These are phyloP conservation scores for Triops longicaudatus DNA, from an alignment of 1,140 invertebrate genomes.

Conservation along the genomic window DNA sequence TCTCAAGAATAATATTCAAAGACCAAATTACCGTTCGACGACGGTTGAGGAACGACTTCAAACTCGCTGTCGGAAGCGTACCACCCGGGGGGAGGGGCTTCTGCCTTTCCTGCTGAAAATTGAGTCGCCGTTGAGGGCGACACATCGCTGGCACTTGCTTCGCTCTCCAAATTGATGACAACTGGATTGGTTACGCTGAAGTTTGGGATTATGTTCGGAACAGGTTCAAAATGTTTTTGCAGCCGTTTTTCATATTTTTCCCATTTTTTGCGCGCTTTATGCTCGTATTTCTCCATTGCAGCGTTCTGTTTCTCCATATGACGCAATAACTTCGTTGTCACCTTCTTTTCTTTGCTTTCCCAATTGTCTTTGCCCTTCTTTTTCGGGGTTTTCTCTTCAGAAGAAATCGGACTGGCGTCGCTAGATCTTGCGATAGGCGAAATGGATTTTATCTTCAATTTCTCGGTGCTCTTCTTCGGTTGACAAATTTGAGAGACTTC, in stretches of 20 bases:
- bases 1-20: not conserved
- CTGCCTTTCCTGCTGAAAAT: not conserved
- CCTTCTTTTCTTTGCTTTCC: not conserved
- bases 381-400: not conserved
- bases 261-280: constrained; percentile 14
- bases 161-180: not conserved
- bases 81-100: not conserved
- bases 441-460: not conserved
- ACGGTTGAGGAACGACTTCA: constrained; percentile 23
- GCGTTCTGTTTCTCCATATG: not conserved
- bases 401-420: no score
- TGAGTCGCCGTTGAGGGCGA: not conserved
- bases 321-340: not conserved
- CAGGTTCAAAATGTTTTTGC: not conserved
- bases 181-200: not conserved
- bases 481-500: constrained; percentile 3
- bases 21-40: constrained; percentile 1
- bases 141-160: not conserved
- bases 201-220: not conserved
- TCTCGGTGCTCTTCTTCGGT: not conserved
- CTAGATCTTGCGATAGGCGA: no score
- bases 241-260: constrained; percentile 15
- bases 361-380: not conserved
- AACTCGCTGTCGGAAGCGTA: constrained; percentile 26
- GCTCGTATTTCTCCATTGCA: not conserved